Base-by-base conservation (phyloP, 2,113 vertebrate genomes). In the Numenius arquata region DNA sequence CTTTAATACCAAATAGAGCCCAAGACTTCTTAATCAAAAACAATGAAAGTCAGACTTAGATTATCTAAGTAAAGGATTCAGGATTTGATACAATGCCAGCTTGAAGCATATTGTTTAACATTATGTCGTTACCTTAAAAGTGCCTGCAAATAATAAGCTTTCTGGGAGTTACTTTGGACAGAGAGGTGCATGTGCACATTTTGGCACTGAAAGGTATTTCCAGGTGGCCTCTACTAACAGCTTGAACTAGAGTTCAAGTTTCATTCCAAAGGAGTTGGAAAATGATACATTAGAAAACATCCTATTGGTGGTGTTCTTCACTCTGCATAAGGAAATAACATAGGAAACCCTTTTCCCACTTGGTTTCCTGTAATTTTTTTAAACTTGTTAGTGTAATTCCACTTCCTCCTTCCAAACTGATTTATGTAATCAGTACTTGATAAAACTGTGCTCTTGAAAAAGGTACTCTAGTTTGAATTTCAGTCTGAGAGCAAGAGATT, bases 321-420 rank as follows among this genome's bases (percentile, higher is more conserved):
- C 65, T 89, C 38, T 85, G 78, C 20, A 23, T 81, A 80, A 96
- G 94, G 96, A 97, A 97, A 97, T 96, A 96, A 96, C 95, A 96
- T 85, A 88, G 92, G 92, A 94, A 89, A 80, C 53, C 32, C 62
- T 86, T 93, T 93, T 94, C 70, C 55, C 41, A 41, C 61, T 90
- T 92, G 84, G 40, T 95, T 93, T 89, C 82, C 94, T 95, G 82
- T 61, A 22, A 71, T 81, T 92, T 90, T 95, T 96, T 96, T 26
- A 87, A 85, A 75, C 95, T 94, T 85, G 87, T 86, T 88, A 92
- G 93, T 91, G 62, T 67, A 88, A 90, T 95, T 92, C 93, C 77
- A 92, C 77, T 81, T 96, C 96, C 95, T 89, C 56, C 89, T 95
- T 84, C 89, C 76, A 85, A 95, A 88, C 27, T 88, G 94, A 94